Evolutionary conservation across 2,113 vertebrate species (phyloP).

Genomic region (Cercocebus atys): DNA sequence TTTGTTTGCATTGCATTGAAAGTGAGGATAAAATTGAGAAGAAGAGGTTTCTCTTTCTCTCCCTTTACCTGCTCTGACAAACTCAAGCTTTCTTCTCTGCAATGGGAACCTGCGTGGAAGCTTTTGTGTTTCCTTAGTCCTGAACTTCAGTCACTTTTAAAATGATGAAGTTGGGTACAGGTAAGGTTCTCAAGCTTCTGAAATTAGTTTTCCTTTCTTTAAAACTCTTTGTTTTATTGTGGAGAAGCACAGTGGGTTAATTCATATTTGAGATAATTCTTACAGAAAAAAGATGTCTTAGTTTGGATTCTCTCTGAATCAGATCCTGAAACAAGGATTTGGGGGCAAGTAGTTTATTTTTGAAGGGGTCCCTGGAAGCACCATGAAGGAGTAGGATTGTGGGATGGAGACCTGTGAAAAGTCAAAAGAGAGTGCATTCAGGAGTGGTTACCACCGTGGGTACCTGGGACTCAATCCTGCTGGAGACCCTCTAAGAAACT

Average conservation of each 20-base stretch:
- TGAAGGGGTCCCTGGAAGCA: background rate
- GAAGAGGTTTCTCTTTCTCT: background rate
- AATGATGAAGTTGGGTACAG: background rate
- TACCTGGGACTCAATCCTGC: background rate
- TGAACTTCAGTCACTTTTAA: background rate
- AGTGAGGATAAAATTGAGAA: background rate
- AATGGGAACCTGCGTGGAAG: background rate
- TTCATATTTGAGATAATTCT: conserved; percentile 10
- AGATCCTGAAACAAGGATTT: background rate
- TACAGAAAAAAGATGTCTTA: background rate
- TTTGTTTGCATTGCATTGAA: background rate
- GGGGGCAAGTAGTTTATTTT: background rate
- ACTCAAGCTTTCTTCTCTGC: background rate
- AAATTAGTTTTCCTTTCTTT: background rate
- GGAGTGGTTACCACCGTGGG: background rate
- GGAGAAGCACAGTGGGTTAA: background rate
- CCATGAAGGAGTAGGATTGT: background rate
- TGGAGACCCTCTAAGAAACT: background rate
- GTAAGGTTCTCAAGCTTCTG: background rate
- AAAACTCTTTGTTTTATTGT: background rate
- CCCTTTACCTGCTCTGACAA: background rate
- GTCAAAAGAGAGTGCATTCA: background rate
- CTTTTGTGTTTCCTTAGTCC: background rate
- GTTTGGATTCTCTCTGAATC: background rate
- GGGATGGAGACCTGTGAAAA: background rate